Base-by-base conservation (phyloP, 2,113 vertebrate species). In the Grallaria varia region DNA sequence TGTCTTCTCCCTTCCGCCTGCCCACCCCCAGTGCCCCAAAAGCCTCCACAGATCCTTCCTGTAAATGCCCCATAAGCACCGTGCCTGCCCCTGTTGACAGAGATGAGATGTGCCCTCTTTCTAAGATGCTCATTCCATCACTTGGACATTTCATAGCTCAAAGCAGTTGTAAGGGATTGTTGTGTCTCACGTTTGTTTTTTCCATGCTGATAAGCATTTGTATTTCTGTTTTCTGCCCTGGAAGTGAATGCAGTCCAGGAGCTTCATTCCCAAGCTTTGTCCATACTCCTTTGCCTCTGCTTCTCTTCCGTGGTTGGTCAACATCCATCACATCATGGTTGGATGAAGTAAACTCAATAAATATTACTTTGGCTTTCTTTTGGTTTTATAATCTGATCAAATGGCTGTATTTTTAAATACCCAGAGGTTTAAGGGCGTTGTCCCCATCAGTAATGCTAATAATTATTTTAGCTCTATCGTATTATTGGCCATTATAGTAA, bases 61-160 rank as follows among this genome's bases (percentile, higher is more conserved):
- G 13, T 6, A 40, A 64, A 33, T 50, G 40, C 53, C 60, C 79
- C 17, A 37, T 42, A 27, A 42, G 42, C 42, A 21, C 22, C 21
- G 3, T 3, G 6, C 71, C 66, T 21, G 45, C 28, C 50, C 50
- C 5, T 6, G 0, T 4, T 50, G 56, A 30, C 20, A 42, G 62
- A 55, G 14, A 27, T 4, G 22, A 33, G 68, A n/a, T 27, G 60
- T 50, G 24, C 33, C 0, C 0, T n/a, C 0, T 62, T 78, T 66
- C 18, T 59, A 56, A 42, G 44, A 8, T 0, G 0, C 21, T 59
- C 47, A 19, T 14, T 79, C 53, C 30, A 2, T 39, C 3, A 50
- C 52, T 50, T 21, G 21, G 30, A 39, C 23, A 22, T 67, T 59
- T 89, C 19, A 8, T 15, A n/a, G 55, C 25, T 35, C 31, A 49